Percentiles rank a stretch among this genome's conserved stretches.
Evolutionary conservation across 2,888 invertebrate genomes (phyloP).

Genomic region (Polyommatus icarus): DNA sequence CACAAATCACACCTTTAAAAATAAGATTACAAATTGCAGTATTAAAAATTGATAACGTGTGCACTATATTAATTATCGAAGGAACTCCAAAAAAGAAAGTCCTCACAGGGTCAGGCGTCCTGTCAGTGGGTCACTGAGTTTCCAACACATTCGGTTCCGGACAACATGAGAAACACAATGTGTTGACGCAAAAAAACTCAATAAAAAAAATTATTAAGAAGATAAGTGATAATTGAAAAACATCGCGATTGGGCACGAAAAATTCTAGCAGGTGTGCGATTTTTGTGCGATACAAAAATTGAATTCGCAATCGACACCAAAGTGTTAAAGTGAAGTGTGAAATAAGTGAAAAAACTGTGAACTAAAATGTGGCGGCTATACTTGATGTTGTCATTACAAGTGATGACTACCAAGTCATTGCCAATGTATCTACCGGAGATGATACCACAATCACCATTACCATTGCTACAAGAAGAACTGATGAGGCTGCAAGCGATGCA

Average conservation of each 20-base stretch:
- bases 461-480: constrained; percentile 49
- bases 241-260: not conserved
- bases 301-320: not conserved
- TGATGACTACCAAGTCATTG: constrained; percentile 44
- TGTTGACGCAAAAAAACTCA: not conserved
- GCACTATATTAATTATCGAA: not conserved
- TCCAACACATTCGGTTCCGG: constrained; percentile 39
- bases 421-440: constrained; percentile 43
- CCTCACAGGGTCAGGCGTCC: constrained; percentile 59
- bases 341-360: not conserved
- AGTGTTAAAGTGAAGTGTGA: not conserved
- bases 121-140: constrained; percentile 61
- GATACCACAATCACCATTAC: constrained; percentile 45
- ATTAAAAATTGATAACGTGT: not conserved
- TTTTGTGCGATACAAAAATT: too few species aligned
- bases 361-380: not conserved
- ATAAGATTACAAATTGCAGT: not conserved
- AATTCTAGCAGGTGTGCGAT: too few species aligned
- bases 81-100: constrained; percentile 57
- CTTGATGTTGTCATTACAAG: constrained; percentile 46
- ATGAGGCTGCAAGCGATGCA: constrained; percentile 48
- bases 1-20: too few species aligned
- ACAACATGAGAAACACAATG: constrained; percentile 17
- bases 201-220: not conserved
- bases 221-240: not conserved